Evolutionary conservation across 2,888 invertebrate genomes (phyloP), one percentile per base, ranked within the genome.

Genomic region (Acronicta leporina): DNA sequence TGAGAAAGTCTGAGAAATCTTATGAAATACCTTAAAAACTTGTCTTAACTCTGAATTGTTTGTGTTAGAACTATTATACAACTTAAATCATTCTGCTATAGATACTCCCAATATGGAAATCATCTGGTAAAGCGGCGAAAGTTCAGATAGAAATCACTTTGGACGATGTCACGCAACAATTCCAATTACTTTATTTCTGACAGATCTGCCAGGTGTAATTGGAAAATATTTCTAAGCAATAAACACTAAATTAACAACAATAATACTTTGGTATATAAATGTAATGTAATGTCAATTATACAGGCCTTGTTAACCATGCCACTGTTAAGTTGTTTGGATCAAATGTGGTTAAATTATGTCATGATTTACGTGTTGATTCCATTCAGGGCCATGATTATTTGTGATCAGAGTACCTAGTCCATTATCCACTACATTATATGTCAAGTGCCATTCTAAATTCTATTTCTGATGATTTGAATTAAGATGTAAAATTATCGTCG

Each of bases 331-430:
- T 50, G 55, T 47, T 66, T 53, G 15, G 41, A 42, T 56, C 30
- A 25, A 71, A 63, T 57, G 68, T 72, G 63, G 63, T 72, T 60
- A 66, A 60, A 68, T 72, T 72, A 72, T 62, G 63, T 68, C 72
- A 68, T 58, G 53, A 52, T 61, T 58, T 72, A 58, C 68, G 72
- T 65, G 66, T 54, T 51, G 38, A 44, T 47, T 35, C 27, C 38
- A 60, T 47, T 58, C 63, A 72, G 52, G 68, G 67, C 63, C 72
- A 71, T 38, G 41, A 51, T 63, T 58, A 60, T 55, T 71, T 71
- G 63, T 67, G 53, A 54, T 33, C 41, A 56, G 13, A 42, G 38
- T 56, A n/a, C n/a, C n/a, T n/a, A 35, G 10, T 44, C 46, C 55
- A 56, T 55, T 71, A 50, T 44, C 20, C 40, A 43, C 13, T 40